Evolutionary conservation across 2,113 vertebrate genomes (phyloP).

Genomic region (Bostrychus sinensis): DNA sequence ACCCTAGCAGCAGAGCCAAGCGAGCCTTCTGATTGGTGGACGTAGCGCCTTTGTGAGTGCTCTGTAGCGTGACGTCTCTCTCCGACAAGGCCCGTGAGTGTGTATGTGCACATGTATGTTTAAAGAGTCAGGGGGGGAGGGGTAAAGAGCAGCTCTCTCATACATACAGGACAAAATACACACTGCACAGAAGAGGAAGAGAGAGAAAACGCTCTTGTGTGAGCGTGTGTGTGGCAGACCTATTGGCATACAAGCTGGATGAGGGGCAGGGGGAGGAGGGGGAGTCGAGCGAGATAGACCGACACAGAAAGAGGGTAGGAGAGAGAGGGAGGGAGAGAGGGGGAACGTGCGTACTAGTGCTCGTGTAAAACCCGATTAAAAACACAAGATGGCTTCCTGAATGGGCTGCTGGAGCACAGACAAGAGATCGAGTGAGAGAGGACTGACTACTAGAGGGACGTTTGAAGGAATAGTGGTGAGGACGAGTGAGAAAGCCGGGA

Average conservation of each 20-base stretch:
- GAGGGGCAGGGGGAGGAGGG: conserved; percentile 43
- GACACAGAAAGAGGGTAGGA: conserved; percentile 38
- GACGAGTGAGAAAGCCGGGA: conserved; percentile 62
- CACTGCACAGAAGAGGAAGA: conserved; percentile 61
- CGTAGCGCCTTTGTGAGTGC: conserved; percentile 76
- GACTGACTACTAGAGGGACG: conserved; percentile 27
- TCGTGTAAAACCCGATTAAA: conserved; percentile 83
- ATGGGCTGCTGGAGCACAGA: conserved; percentile 74
- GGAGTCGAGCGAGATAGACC: conserved; percentile 47
- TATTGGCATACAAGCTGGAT: conserved; percentile 65
- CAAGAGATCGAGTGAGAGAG: conserved; percentile 54
- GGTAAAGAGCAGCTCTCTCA: conserved; percentile 49
- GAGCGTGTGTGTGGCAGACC: conserved; percentile 65
- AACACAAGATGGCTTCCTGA: conserved; percentile 87
- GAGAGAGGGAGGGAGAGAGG: conserved; percentile 42
- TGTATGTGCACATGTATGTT: conserved; percentile 67
- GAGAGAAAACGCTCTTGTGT: conserved; percentile 50
- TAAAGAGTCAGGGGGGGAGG: conserved; percentile 34
- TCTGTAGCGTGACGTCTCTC: conserved; percentile 80
- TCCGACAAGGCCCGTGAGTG: conserved; percentile 50
- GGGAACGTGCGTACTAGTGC: conserved; percentile 71
- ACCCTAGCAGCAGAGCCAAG: conserved; percentile 82
- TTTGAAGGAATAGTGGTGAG: conserved; percentile 59
- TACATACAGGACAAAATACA: conserved; percentile 62
- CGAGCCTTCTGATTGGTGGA: conserved; percentile 75